Percentiles rank a stretch among this genome's conserved stretches.
These are phyloP conservation scores for Drosophila santomea DNA, from an alignment of 1,140 invertebrate species.

Conservation along the genomic window DNA sequence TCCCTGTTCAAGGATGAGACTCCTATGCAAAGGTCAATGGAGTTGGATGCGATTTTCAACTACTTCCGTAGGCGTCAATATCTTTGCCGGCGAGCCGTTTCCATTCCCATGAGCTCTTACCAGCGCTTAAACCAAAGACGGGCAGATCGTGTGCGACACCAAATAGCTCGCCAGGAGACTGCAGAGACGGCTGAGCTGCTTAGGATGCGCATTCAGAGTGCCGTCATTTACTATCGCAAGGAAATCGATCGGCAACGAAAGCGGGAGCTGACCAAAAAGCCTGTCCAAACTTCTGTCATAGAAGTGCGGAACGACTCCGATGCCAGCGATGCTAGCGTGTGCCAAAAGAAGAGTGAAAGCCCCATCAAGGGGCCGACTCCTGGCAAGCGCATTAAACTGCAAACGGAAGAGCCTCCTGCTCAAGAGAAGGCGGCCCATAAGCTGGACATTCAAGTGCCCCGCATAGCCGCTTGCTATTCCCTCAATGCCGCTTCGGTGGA, in stretches of 20 bases:
- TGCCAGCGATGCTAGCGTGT: slow-evolving; percentile 13
- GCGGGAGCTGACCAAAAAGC: slow-evolving; percentile 6
- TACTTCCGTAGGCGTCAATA: slow-evolving; percentile 42
- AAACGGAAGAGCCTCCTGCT: background rate
- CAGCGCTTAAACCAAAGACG: slow-evolving; percentile 55
- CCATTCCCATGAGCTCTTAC: slow-evolving; percentile 63
- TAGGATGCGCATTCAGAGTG: slow-evolving; percentile 30
- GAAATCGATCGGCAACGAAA: slow-evolving; percentile 58
- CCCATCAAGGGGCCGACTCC: background rate
- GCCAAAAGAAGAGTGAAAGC: background rate
- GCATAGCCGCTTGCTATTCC: slow-evolving; percentile 69
- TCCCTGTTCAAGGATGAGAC: background rate
- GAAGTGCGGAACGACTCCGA: slow-evolving; percentile 63
- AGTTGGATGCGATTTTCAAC: slow-evolving; percentile 47
- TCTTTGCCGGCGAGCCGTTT: slow-evolving; percentile 57
- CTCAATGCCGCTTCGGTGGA: slow-evolving; percentile 37
- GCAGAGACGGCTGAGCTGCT: slow-evolving; percentile 29
- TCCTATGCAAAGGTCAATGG: slow-evolving; percentile 20
- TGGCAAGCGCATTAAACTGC: slow-evolving; percentile 29
- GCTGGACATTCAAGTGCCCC: slow-evolving; percentile 60
- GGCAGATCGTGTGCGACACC: background rate
- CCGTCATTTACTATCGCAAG: slow-evolving; percentile 51
- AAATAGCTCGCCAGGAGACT: slow-evolving; percentile 27
- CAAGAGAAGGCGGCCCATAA: background rate
- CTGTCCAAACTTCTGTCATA: slow-evolving; percentile 18